A percentile compares a stretch with the other conserved stretches of the same genome.
Evolutionary conservation across 2,888 invertebrate species (phyloP).

Genomic region (Plagiodera versicolora): DNA sequence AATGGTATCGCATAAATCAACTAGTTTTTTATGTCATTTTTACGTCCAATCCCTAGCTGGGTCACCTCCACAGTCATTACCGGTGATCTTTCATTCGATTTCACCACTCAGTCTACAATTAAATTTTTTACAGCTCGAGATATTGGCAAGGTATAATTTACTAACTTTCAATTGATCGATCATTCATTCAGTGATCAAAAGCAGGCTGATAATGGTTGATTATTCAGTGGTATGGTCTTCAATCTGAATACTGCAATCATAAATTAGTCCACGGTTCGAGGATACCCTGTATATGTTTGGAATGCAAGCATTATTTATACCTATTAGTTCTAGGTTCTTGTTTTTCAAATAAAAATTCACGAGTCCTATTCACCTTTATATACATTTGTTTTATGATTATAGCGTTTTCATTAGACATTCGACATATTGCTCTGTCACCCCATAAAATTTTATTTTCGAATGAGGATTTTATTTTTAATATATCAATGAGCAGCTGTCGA

Average conservation of each 20-base stretch:
- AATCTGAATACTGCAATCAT: too few relatives aligned
- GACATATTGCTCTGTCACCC: conserved; percentile 1
- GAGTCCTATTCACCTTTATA: neutral
- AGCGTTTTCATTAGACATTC: neutral
- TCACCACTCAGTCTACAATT: conserved; percentile 1
- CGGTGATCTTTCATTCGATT: conserved; percentile 1
- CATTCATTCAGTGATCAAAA: conserved; percentile 1
- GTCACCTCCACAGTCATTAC: conserved; percentile 6
- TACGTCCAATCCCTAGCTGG: neutral
- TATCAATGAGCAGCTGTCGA: neutral
- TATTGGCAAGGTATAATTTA: neutral
- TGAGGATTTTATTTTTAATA: neutral
- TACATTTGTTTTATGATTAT: neutral
- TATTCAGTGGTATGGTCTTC: neutral
- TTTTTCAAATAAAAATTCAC: neutral
- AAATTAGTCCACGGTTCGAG: too few relatives aligned
- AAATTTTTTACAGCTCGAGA: neutral
- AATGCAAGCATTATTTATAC: neutral
- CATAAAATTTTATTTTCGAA: neutral
- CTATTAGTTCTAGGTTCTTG: neutral
- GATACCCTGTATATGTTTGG: neutral
- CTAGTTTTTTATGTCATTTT: conserved; percentile 18
- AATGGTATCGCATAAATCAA: conserved; percentile 22
- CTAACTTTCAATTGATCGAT: neutral
- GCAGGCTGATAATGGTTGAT: neutral